phyloP scores from a whole-genome alignment of 2,797 vertebrate species.

The Alectoris magna region DNA sequence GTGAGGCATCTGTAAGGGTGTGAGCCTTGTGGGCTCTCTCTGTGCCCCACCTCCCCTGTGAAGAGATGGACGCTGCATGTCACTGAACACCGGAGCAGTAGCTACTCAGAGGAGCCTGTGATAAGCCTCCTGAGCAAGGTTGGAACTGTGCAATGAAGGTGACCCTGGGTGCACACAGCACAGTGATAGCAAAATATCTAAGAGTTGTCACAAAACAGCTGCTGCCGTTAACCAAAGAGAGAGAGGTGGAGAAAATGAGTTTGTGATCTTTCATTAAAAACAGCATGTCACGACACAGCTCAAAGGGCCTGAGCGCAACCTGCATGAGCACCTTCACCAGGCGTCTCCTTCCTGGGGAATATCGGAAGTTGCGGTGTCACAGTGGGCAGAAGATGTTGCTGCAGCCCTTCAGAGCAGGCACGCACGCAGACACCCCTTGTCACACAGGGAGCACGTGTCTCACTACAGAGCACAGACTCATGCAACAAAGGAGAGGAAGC shows the following conservation, averaged over 20 bases:
- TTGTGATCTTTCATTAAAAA: rapidly evolving
- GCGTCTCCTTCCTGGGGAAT: not conserved
- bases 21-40: not conserved
- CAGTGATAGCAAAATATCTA: not conserved
- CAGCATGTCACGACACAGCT: not conserved
- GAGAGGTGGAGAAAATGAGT: not conserved
- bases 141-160: not conserved
- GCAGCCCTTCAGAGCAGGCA: not conserved
- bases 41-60: not conserved
- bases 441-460: not conserved
- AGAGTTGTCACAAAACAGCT: not conserved
- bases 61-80: not conserved
- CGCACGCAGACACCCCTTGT: not conserved
- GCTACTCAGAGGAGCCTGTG: not conserved
- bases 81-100: not conserved
- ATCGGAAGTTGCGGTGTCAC: not conserved
- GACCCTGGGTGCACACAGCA: not conserved
- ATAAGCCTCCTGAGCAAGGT: not conserved
- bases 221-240: not conserved
- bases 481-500: not conserved
- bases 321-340: not conserved
- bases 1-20: not conserved
- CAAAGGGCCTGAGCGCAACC: not conserved
- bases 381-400: not conserved
- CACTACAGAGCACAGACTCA: not conserved